phyloP scores from a whole-genome alignment of 2,797 vertebrate species.

The Microctenopoma stevenorrisi region DNA sequence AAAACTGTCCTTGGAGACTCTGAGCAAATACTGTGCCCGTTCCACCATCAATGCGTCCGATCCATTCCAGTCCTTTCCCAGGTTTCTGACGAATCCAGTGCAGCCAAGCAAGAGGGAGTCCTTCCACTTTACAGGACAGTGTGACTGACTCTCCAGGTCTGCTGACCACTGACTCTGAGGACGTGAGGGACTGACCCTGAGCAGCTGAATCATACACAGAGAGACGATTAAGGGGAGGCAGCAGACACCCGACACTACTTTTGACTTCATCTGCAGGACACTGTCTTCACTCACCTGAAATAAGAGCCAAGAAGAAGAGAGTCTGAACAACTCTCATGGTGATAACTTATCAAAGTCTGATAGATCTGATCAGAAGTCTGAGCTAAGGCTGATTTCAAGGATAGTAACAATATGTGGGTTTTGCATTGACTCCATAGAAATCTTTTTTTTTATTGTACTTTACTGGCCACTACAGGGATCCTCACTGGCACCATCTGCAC shows the following conservation, averaged over 20 bases:
- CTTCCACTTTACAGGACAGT: constrained; percentile 54
- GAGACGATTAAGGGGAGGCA: background rate
- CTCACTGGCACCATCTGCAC: too few species aligned
- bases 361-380: too few species aligned
- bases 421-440: too few species aligned
- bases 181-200: constrained; percentile 48
- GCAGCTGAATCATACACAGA: constrained; percentile 34
- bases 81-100: constrained; percentile 63
- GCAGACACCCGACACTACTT: background rate
- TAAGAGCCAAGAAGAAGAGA: constrained; percentile 20
- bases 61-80: constrained; percentile 38
- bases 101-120: constrained; percentile 29
- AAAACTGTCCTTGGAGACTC: constrained; percentile 35
- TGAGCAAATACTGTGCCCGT: constrained; percentile 36
- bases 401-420: too few species aligned
- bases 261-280: background rate
- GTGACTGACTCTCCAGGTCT: constrained; percentile 44
- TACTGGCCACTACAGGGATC: too few species aligned
- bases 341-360: constrained; percentile 5
- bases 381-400: background rate
- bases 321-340: constrained; percentile 26
- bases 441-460: too few species aligned
- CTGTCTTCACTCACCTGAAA: constrained; percentile 26
- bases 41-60: constrained; percentile 4
- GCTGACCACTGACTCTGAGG: constrained; percentile 44